Evolutionary conservation across 1,140 invertebrate species (phyloP).

Genomic region (Anoplolepis gracilipes): DNA sequence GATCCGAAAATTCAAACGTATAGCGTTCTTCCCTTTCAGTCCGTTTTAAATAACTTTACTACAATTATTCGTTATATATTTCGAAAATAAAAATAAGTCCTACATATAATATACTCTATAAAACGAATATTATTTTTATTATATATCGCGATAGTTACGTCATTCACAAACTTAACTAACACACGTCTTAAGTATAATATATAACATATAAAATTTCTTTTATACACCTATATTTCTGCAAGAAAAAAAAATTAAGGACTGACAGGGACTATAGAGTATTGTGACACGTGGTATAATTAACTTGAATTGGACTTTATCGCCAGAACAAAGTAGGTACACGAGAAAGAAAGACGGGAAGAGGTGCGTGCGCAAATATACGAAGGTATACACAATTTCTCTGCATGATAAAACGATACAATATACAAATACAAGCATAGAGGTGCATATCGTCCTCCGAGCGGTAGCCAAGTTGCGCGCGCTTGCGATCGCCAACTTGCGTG

Average conservation of each 20-base stretch:
- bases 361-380: constrained; percentile 16
- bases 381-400: constrained; percentile 43
- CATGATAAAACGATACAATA: constrained; percentile 38
- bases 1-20: constrained; percentile 21
- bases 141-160: not conserved
- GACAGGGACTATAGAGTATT: constrained; percentile 9
- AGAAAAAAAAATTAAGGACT: not conserved
- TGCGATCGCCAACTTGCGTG: not conserved
- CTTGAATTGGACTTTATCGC: constrained; percentile 50
- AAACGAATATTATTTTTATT: not conserved
- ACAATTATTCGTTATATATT: not conserved
- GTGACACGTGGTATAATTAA: constrained; percentile 35
- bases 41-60: constrained; percentile 4
- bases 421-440: constrained; percentile 19
- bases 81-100: not conserved
- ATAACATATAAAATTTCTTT: not conserved
- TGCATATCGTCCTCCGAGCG: not conserved
- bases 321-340: constrained; percentile 56
- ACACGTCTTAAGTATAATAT: not conserved
- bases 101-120: not conserved
- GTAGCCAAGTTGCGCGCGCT: constrained; percentile 25
- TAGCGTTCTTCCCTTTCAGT: not conserved
- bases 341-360: constrained; percentile 34
- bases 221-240: too few relatives aligned
- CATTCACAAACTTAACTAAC: not conserved